Evolutionary conservation across 1,140 invertebrate species (phyloP).

Genomic region (Pemphigus obesinymphae): DNA sequence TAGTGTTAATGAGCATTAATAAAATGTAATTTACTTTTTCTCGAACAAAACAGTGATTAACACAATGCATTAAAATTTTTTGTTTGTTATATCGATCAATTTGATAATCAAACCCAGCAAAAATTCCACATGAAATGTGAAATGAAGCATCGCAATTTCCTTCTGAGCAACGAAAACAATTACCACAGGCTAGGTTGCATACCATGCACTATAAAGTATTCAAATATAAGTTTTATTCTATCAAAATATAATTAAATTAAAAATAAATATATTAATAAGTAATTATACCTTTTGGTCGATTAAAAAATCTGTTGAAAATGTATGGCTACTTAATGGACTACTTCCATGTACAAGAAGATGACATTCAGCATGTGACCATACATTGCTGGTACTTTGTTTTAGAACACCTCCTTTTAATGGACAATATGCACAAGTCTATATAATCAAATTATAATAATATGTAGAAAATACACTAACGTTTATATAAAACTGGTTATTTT

Average conservation of each 20-base stretch:
- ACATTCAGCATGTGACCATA: conserved; percentile 16
- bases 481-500: too few relatives aligned
- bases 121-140: conserved; percentile 55
- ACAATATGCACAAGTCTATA: conserved; percentile 23
- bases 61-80: neutral
- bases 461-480: too few relatives aligned
- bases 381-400: neutral
- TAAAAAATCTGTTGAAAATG: conserved; percentile 17
- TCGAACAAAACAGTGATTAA: neutral
- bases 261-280: neutral
- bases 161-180: conserved; percentile 53
- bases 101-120: conserved; percentile 52
- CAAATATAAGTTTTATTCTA: neutral
- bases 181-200: conserved; percentile 44
- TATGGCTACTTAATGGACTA: neutral
- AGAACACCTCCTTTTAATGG: neutral
- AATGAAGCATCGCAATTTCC: conserved; percentile 52
- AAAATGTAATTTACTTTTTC: neutral
- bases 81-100: neutral
- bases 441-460: too few relatives aligned
- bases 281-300: neutral
- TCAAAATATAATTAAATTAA: neutral
- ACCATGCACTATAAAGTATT: conserved; percentile 32
- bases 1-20: too few relatives aligned
- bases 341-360: neutral